These are phyloP conservation scores for Lindbergichthys nudifrons DNA, from an alignment of 2,797 vertebrate species.

Conservation along the genomic window DNA sequence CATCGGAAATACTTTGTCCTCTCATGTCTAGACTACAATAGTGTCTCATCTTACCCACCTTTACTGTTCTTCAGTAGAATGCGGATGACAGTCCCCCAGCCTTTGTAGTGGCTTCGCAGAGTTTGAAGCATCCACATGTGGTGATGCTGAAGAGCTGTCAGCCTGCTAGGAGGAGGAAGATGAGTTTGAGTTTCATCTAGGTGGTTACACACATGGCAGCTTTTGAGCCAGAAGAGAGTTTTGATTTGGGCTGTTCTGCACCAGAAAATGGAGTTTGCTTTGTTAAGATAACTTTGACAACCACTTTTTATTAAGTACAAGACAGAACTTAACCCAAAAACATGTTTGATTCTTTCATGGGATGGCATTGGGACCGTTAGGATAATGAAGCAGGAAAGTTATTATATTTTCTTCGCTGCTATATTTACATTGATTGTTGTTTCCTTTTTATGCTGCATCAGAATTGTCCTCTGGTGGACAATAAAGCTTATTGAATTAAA, in stretches of 20 bases:
- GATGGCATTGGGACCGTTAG: background rate
- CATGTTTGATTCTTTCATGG: background rate
- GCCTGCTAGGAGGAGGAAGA: background rate
- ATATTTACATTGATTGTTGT: too few relatives aligned
- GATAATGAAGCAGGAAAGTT: background rate
- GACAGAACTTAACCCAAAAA: background rate
- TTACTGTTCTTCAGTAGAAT: conserved; percentile 31
- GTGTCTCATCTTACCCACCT: conserved; percentile 32
- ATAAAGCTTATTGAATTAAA: too few relatives aligned
- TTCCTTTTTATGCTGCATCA: too few relatives aligned
- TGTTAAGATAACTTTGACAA: background rate
- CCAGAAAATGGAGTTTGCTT: background rate
- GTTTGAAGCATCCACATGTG: conserved; percentile 29
- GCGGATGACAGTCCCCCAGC: background rate
- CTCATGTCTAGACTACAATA: conserved; percentile 8
- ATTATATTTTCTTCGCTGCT: too few relatives aligned
- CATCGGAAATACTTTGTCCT: conserved; percentile 26
- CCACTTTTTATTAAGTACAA: too few relatives aligned
- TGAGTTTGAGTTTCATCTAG: background rate
- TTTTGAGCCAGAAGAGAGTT: background rate
- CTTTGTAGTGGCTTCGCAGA: conserved; percentile 37
- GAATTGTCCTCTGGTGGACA: too few relatives aligned
- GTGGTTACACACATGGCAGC: background rate
- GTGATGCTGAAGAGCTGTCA: conserved; percentile 13
- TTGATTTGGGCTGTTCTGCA: background rate